These are phyloP conservation scores for Idaea biselata DNA, from an alignment of 2,888 invertebrate genomes.

Conservation along the genomic window DNA sequence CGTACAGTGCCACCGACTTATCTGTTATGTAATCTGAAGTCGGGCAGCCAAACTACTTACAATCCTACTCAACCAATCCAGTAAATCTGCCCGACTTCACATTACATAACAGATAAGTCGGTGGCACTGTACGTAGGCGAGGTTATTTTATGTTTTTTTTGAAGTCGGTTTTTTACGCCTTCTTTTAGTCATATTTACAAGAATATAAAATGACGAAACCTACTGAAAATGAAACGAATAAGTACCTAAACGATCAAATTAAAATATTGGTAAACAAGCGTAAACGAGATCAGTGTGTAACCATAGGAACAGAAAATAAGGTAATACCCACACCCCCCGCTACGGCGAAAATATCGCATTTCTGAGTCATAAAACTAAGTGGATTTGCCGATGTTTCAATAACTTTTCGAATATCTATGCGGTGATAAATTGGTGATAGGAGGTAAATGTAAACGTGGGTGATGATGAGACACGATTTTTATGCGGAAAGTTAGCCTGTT, in stretches of 20 bases:
- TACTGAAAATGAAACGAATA: not conserved
- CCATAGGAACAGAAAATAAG: slow-evolving; percentile 30
- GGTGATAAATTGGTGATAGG: slow-evolving; percentile 33
- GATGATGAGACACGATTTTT: not conserved
- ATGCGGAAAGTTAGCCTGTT: not conserved
- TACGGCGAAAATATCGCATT: slow-evolving; percentile 52
- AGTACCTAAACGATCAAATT: not conserved
- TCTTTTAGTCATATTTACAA: not conserved
- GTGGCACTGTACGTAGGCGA: too few relatives aligned
- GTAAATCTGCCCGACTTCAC: too few relatives aligned
- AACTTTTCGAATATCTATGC: slow-evolving; percentile 49
- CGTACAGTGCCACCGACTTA: too few relatives aligned
- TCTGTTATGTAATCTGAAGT: too few relatives aligned
- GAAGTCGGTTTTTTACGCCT: too few relatives aligned
- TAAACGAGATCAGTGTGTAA: slow-evolving; percentile 27
- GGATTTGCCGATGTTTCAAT: slow-evolving; percentile 74
- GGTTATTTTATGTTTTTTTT: too few relatives aligned
- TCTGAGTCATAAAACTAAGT: slow-evolving; percentile 74
- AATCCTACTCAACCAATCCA: too few relatives aligned
- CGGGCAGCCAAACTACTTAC: too few relatives aligned
- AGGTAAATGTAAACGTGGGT: slow-evolving; percentile 14
- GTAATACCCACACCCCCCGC: not conserved
- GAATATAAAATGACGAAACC: not conserved
- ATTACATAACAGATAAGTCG: too few relatives aligned
- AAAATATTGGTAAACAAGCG: slow-evolving; percentile 12